A percentile compares a stretch with the other conserved stretches of the same genome.
phyloP scores from a whole-genome alignment of 2,888 invertebrate species.

The Rotaria sp. region DNA sequence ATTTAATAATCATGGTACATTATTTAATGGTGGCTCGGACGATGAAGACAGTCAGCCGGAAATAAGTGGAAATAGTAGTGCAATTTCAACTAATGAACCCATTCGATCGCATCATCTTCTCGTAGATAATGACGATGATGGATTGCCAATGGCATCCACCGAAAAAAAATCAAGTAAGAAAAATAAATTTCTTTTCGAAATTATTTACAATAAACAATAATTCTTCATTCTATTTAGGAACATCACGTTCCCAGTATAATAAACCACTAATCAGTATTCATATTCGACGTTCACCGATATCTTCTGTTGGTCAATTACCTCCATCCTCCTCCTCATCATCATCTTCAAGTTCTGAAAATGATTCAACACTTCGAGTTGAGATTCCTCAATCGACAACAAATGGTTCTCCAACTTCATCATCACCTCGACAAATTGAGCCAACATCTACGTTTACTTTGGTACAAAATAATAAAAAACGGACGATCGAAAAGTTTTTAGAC shows the following conservation, averaged over 20 bases:
- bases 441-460: conserved; percentile 2
- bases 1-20: neutral
- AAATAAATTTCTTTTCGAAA: too few relatives aligned
- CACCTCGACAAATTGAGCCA: neutral
- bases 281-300: neutral
- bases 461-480: neutral
- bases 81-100: neutral
- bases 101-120: neutral
- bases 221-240: neutral
- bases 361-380: neutral
- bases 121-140: conserved; percentile 63
- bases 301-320: conserved; percentile 6
- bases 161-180: neutral
- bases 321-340: neutral
- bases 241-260: neutral
- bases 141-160: neutral
- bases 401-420: neutral
- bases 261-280: conserved; percentile 26
- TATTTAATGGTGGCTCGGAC: neutral
- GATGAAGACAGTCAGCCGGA: conserved; percentile 25
- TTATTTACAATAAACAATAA: too few relatives aligned
- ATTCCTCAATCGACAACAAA: neutral
- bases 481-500: too few relatives aligned
- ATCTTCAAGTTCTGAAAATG: neutral
- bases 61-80: neutral